A percentile compares a stretch with the other conserved stretches of the same genome.
phyloP scores from a whole-genome alignment of 1,140 invertebrate genomes.

The Helicoverpa zea region DNA sequence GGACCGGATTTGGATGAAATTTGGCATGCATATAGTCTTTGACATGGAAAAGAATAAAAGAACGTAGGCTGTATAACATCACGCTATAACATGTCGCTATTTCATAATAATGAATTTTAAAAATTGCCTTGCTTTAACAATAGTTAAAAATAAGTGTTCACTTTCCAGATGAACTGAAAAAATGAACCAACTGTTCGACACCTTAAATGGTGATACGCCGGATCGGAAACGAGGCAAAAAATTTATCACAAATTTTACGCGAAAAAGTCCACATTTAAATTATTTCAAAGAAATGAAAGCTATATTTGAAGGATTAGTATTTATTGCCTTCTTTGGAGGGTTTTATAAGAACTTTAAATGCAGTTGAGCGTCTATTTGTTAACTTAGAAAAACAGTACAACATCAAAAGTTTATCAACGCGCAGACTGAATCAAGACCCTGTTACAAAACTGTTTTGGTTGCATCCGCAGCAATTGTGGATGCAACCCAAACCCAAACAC shows the following conservation, averaged over 20 bases:
- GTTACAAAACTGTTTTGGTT: slow-evolving; percentile 34
- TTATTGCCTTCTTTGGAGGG: slow-evolving; percentile 41
- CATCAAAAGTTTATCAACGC: background rate
- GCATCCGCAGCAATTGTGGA: slow-evolving; percentile 19
- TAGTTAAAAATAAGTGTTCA: background rate
- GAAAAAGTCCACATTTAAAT: slow-evolving; percentile 34
- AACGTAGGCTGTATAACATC: no score
- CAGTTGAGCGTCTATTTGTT: slow-evolving; percentile 11
- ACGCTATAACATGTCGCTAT: no score
- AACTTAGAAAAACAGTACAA: slow-evolving; percentile 35
- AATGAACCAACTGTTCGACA: background rate
- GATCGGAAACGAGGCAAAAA: slow-evolving; percentile 20
- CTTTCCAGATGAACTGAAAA: slow-evolving; percentile 18
- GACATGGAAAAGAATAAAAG: no score
- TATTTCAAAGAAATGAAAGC: slow-evolving; percentile 47
- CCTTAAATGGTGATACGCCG: slow-evolving; percentile 1
- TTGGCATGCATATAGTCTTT: no score
- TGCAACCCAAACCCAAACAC: background rate
- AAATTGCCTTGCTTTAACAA: background rate
- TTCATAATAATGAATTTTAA: background rate
- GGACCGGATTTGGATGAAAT: no score
- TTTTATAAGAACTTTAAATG: slow-evolving; percentile 7
- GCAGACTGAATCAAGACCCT: slow-evolving; percentile 40
- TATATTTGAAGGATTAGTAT: slow-evolving; percentile 27
- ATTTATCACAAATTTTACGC: background rate